Conservation (phyloP, 2,797 vertebrate genomes). For the Acipenser transmontanus region DNA sequence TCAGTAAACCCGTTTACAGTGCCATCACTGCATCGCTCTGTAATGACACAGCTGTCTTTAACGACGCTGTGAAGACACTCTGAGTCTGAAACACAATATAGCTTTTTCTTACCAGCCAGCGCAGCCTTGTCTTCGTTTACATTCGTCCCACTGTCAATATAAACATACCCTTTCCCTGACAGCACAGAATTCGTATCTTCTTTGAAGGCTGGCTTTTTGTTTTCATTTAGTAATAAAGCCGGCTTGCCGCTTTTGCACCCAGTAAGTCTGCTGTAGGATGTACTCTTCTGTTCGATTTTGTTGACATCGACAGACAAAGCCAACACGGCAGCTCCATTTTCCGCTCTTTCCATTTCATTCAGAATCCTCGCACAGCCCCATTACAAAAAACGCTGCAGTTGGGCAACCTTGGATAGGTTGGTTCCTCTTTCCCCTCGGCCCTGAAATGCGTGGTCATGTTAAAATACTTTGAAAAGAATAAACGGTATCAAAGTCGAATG, state of each 20-base stretch:
- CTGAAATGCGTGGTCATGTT: slow-evolving; percentile 16
- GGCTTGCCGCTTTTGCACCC: slow-evolving; percentile 2
- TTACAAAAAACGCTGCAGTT: slow-evolving; percentile 19
- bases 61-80: slow-evolving; percentile 19
- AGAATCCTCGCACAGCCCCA: slow-evolving; percentile 15
- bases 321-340: slow-evolving; percentile 17
- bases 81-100: slow-evolving; percentile 28
- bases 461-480: neutral
- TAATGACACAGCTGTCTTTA: slow-evolving; percentile 27
- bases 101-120: slow-evolving; percentile 18
- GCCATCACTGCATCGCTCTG: slow-evolving; percentile 24
- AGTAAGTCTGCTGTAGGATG: slow-evolving; percentile 3
- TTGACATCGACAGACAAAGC: slow-evolving; percentile 44
- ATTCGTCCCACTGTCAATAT: slow-evolving; percentile 1
- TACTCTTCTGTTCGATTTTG: slow-evolving; percentile 42
- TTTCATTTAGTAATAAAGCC: slow-evolving; percentile 27
- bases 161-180: slow-evolving; percentile 8
- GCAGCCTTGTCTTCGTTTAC: slow-evolving; percentile 28
- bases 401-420: slow-evolving; percentile 10
- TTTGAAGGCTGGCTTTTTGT: slow-evolving; percentile 13
- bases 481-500: too few relatives aligned
- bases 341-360: slow-evolving; percentile 24
- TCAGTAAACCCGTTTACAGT: slow-evolving; percentile 55
- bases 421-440: slow-evolving; percentile 11
- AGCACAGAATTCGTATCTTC: neutral